phyloP scores from a whole-genome alignment of 2,113 vertebrate genomes.

The Varanus komodoensis region DNA sequence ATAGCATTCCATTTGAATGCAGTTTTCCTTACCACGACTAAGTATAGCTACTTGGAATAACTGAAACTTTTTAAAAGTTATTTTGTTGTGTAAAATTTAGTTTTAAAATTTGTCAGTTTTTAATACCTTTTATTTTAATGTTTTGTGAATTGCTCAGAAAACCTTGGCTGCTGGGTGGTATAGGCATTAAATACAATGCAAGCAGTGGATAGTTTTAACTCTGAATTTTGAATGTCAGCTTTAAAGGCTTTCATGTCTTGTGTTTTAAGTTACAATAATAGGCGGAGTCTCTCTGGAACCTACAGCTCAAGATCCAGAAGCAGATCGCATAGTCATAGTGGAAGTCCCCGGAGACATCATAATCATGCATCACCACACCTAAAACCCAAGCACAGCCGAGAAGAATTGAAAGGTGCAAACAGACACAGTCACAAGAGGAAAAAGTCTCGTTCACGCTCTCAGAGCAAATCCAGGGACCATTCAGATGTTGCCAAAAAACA shows the following conservation, averaged over 20 bases:
- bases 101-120: no score
- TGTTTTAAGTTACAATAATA: constrained; percentile 89
- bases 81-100: neutral
- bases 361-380: constrained; percentile 88
- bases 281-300: constrained; percentile 94
- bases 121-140: no score
- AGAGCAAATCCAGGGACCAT: constrained; percentile 90
- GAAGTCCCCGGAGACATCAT: constrained; percentile 89
- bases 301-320: constrained; percentile 96
- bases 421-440: constrained; percentile 95
- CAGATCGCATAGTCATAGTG: constrained; percentile 93
- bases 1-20: neutral
- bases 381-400: constrained; percentile 89
- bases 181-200: neutral
- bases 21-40: neutral
- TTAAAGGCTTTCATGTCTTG: neutral
- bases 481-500: constrained; percentile 92
- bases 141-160: no score
- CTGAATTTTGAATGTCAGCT: neutral
- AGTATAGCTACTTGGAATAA: neutral
- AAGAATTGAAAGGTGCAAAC: constrained; percentile 86
- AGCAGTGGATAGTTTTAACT: neutral
- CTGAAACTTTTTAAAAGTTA: no score
- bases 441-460: constrained; percentile 89
- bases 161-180: no score